phyloP scores from a whole-genome alignment of 2,113 vertebrate genomes.

The Pavo muticus region DNA sequence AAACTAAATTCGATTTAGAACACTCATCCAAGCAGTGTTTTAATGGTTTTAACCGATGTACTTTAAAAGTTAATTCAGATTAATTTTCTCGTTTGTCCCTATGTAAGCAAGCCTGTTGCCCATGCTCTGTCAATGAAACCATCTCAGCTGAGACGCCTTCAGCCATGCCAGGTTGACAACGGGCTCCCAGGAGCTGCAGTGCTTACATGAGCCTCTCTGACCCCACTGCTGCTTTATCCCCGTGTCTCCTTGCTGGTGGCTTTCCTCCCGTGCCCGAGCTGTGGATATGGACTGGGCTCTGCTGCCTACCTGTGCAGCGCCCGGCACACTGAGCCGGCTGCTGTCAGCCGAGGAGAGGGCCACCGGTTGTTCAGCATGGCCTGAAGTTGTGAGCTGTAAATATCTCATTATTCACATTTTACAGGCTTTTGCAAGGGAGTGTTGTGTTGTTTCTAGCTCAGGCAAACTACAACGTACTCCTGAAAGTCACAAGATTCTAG shows the following conservation, averaged over 20 bases:
- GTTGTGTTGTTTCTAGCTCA: neutral
- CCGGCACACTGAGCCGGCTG: neutral
- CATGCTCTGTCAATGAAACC: conserved; percentile 28
- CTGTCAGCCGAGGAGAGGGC: neutral
- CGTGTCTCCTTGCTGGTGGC: neutral
- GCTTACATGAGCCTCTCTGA: conserved; percentile 20
- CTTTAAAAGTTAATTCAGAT: conserved; percentile 57
- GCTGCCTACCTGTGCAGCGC: neutral
- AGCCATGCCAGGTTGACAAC: neutral
- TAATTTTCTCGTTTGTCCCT: conserved; percentile 28
- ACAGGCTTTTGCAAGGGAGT: neutral
- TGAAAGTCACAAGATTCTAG: neutral
- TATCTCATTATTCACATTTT: neutral
- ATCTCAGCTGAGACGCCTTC: conserved; percentile 1
- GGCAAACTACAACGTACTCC: neutral
- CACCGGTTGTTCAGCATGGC: neutral
- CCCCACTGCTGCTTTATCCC: neutral
- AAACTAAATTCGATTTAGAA: conserved; percentile 62
- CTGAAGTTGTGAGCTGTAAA: neutral
- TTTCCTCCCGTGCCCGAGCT: neutral
- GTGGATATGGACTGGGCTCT: neutral
- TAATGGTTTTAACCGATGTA: conserved; percentile 52
- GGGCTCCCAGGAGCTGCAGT: neutral
- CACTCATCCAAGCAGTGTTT: conserved; percentile 38
- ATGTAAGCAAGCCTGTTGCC: conserved; percentile 12